Conservation (phyloP, 2,113 vertebrate species). For the Asarcornis scutulata region DNA sequence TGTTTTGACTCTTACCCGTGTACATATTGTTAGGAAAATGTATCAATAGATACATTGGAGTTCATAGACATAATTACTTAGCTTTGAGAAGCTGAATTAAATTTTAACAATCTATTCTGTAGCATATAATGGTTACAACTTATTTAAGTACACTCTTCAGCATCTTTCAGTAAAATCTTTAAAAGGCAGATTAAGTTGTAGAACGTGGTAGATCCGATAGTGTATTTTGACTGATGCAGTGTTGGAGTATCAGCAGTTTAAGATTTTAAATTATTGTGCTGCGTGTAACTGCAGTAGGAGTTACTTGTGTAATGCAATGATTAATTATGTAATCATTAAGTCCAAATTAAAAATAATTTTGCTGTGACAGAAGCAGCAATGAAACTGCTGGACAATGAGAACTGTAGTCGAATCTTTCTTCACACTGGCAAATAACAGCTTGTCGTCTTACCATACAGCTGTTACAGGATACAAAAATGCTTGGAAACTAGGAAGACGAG, state of each 20-base stretch:
- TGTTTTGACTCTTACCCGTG: not conserved
- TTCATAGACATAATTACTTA: not conserved
- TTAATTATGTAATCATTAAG: not conserved
- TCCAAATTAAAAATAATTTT: not conserved
- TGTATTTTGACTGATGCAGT: not conserved
- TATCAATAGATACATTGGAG: not conserved
- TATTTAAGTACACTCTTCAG: not conserved
- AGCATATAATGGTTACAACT: not conserved
- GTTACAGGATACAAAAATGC: not conserved
- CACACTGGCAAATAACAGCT: not conserved
- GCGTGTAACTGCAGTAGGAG: not conserved
- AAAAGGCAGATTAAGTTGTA: not conserved
- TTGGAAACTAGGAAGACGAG: not conserved
- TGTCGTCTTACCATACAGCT: not conserved
- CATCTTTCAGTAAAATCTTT: not conserved
- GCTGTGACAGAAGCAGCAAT: not conserved
- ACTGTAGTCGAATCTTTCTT: not conserved
- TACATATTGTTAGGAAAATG: not conserved
- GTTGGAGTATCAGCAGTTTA: not conserved
- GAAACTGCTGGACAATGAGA: not conserved
- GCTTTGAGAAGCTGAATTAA: not conserved
- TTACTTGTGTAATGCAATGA: too few species aligned
- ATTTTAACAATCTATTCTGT: not conserved
- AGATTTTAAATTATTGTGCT: not conserved
- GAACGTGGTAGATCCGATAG: not conserved